These are phyloP conservation scores for Cerceris rybyensis DNA, from an alignment of 2,888 invertebrate species.

Conservation along the genomic window DNA sequence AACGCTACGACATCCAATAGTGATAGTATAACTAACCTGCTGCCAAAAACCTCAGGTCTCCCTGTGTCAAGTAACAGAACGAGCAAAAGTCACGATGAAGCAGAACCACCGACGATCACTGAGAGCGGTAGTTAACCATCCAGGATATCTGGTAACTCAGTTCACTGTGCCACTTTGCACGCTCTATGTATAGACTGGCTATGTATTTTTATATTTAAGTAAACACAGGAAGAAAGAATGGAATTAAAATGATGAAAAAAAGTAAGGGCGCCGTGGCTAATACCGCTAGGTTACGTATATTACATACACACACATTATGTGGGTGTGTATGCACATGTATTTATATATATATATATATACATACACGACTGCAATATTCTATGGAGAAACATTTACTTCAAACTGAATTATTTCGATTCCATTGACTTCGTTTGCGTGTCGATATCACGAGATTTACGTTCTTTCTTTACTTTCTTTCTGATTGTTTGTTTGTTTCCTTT, in stretches of 20 bases:
- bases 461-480: too few species aligned
- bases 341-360: slow-evolving; percentile 7
- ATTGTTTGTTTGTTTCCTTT: background rate
- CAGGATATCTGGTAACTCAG: slow-evolving; percentile 76
- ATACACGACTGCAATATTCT: slow-evolving; percentile 35
- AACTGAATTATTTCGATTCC: background rate
- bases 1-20: slow-evolving; percentile 73
- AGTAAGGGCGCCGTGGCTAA: slow-evolving; percentile 72
- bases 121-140: slow-evolving; percentile 80
- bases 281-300: slow-evolving; percentile 47
- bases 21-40: slow-evolving; percentile 76
- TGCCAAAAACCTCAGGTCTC: slow-evolving; percentile 77
- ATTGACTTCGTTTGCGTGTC: background rate
- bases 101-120: slow-evolving; percentile 61
- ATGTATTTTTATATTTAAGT: slow-evolving; percentile 82
- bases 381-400: background rate
- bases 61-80: slow-evolving; percentile 71
- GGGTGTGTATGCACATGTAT: too few species aligned
- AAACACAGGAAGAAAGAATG: slow-evolving; percentile 65
- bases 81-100: slow-evolving; percentile 73
- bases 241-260: slow-evolving; percentile 47
- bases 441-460: too few species aligned
- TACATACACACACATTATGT: background rate
- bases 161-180: slow-evolving; percentile 81
- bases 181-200: slow-evolving; percentile 82